phyloP scores from a whole-genome alignment of 2,888 invertebrate species.

The Scaptomyza parva region DNA sequence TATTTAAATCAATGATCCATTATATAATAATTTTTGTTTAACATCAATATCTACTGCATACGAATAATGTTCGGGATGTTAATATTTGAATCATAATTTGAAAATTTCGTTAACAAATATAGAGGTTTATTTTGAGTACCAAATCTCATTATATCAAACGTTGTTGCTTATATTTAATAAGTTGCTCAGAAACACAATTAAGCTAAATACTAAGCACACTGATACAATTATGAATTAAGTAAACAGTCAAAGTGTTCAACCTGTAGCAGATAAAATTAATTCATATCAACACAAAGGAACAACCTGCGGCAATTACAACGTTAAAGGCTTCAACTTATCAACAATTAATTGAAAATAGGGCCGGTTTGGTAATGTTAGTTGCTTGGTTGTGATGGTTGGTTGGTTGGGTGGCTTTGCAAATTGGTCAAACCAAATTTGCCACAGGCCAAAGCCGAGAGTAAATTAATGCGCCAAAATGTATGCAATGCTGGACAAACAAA shows the following conservation, averaged over 20 bases:
- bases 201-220: no score
- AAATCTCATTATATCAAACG: neutral
- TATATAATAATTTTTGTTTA: no score
- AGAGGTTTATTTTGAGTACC: no score
- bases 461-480: slow-evolving; percentile 55
- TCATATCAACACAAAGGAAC: neutral
- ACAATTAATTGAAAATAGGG: slow-evolving; percentile 3
- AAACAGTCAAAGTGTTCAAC: neutral
- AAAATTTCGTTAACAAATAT: no score
- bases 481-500: slow-evolving; percentile 29
- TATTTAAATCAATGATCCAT: no score
- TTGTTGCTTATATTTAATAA: neutral
- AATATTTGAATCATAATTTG: no score
- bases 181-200: neutral
- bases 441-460: slow-evolving; percentile 35
- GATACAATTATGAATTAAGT: neutral
- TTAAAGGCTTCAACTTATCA: slow-evolving; percentile 2
- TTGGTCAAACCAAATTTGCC: slow-evolving; percentile 29
- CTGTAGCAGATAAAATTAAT: slow-evolving; percentile 13
- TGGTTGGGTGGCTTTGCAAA: slow-evolving; percentile 6
- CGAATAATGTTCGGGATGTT: no score
- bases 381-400: neutral
- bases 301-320: neutral
- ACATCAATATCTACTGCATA: no score
- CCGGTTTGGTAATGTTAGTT: neutral